A percentile compares a stretch with the other conserved stretches of the same genome.
Conservation (phyloP, 2,113 vertebrate species). For the Peromyscus californicus region DNA sequence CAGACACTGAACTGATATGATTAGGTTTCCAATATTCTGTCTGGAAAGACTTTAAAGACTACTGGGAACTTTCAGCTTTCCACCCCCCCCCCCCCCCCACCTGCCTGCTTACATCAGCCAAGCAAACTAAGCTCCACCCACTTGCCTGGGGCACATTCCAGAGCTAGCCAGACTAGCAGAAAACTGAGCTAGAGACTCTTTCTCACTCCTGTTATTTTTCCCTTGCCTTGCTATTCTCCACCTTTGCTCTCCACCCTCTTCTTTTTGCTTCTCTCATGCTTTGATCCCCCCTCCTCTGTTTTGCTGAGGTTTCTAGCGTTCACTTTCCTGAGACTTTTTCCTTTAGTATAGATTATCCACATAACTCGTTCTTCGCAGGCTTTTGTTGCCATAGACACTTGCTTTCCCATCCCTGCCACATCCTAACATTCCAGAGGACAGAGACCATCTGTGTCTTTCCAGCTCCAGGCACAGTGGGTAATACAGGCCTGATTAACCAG, state of each 20-base stretch:
- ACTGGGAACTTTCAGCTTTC: background rate
- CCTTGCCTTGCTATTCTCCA: background rate
- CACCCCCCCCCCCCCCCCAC: no score
- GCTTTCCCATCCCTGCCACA: background rate
- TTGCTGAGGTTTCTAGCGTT: background rate
- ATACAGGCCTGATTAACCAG: no score
- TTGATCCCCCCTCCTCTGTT: background rate
- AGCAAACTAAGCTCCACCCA: background rate
- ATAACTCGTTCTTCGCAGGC: background rate
- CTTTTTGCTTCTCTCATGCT: background rate
- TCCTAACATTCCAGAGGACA: background rate
- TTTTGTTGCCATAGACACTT: background rate
- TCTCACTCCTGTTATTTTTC: background rate
- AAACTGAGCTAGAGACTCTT: background rate
- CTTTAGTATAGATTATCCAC: background rate
- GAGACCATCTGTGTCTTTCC: background rate
- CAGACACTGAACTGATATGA: background rate
- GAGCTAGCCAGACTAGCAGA: background rate
- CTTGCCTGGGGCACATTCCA: background rate
- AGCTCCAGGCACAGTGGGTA: background rate
- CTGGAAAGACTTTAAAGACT: conserved; percentile 46
- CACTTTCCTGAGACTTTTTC: background rate
- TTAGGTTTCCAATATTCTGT: conserved; percentile 18
- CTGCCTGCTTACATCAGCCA: background rate
- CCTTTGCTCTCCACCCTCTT: background rate